Percentiles rank a stretch among this genome's conserved stretches.
Evolutionary conservation across 2,888 invertebrate genomes (phyloP).

Genomic region (Drosophila neonasuta): DNA sequence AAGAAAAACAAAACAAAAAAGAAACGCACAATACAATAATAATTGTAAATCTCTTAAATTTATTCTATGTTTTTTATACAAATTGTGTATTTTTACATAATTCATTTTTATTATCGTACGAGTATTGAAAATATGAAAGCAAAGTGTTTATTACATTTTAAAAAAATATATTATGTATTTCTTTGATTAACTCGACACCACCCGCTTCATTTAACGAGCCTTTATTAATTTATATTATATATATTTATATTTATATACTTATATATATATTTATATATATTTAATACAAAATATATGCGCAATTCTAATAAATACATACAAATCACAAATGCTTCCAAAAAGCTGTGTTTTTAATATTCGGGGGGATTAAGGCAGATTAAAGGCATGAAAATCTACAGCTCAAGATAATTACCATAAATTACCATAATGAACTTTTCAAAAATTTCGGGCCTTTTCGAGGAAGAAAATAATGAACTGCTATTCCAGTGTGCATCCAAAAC

Average conservation of each 20-base stretch:
- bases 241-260: conserved; percentile 27
- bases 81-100: conserved; percentile 47
- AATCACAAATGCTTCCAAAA: conserved; percentile 67
- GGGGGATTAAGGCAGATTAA: too few species aligned
- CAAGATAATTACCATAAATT: too few species aligned
- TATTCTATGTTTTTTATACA: conserved; percentile 43
- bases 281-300: conserved; percentile 60
- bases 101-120: conserved; percentile 25
- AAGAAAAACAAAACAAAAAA: neutral
- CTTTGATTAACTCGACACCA: conserved; percentile 58
- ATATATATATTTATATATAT: conserved; percentile 39
- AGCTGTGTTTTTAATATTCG: neutral
- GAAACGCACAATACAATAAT: conserved; percentile 60
- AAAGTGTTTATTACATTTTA: conserved; percentile 34
- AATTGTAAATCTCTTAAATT: conserved; percentile 46
- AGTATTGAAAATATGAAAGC: conserved; percentile 15
- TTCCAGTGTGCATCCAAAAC: too few species aligned
- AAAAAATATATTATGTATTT: conserved; percentile 40
- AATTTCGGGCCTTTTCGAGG: too few species aligned
- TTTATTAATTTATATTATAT: conserved; percentile 54
- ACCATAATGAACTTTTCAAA: too few species aligned
- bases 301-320: conserved; percentile 69
- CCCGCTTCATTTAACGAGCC: conserved; percentile 65
- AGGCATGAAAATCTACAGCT: too few species aligned
- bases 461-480: too few species aligned